Evolutionary conservation across 2,113 vertebrate genomes (phyloP).

Genomic region (Oryzias melastigma): DNA sequence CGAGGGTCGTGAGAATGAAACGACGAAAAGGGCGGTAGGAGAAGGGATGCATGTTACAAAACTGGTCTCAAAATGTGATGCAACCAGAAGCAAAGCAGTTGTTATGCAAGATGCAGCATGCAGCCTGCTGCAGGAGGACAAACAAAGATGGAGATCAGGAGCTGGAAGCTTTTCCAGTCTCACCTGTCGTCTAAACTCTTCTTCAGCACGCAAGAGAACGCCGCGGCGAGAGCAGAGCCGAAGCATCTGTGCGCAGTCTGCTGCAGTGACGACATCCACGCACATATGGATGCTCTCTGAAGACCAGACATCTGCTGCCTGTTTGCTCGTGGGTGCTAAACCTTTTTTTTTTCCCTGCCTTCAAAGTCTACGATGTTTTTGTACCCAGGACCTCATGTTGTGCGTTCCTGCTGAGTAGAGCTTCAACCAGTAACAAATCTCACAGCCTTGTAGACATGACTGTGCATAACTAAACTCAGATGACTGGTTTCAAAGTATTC

Average conservation of each 20-base stretch:
- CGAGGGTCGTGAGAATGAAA: slow-evolving; percentile 1
- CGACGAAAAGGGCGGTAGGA: slow-evolving; percentile 2
- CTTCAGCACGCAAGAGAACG: slow-evolving; percentile 1
- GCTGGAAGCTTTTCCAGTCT: slow-evolving; percentile 21
- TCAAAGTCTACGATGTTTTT: neutral
- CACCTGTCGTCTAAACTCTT: slow-evolving; percentile 34
- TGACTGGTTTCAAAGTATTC: slow-evolving; percentile 5
- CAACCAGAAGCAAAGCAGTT: slow-evolving; percentile 2
- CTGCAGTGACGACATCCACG: slow-evolving; percentile 32
- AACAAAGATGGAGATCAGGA: slow-evolving; percentile 29
- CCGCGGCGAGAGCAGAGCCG: slow-evolving; percentile 20
- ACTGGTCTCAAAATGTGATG: slow-evolving; percentile 1
- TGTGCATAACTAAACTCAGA: slow-evolving; percentile 3
- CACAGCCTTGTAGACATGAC: neutral
- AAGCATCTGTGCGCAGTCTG: slow-evolving; percentile 52
- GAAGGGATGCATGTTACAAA: neutral
- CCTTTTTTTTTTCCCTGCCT: neutral
- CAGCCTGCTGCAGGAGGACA: slow-evolving; percentile 6
- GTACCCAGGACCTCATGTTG: slow-evolving; percentile 2
- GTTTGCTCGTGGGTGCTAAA: slow-evolving; percentile 31
- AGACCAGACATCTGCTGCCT: slow-evolving; percentile 46
- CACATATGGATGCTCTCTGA: slow-evolving; percentile 36
- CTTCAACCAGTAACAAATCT: neutral
- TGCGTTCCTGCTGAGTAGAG: slow-evolving; percentile 1
- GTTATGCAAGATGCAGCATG: slow-evolving; percentile 1